Base-by-base conservation (phyloP, 1,140 invertebrate genomes). In the Bombus vancouverensis region DNA sequence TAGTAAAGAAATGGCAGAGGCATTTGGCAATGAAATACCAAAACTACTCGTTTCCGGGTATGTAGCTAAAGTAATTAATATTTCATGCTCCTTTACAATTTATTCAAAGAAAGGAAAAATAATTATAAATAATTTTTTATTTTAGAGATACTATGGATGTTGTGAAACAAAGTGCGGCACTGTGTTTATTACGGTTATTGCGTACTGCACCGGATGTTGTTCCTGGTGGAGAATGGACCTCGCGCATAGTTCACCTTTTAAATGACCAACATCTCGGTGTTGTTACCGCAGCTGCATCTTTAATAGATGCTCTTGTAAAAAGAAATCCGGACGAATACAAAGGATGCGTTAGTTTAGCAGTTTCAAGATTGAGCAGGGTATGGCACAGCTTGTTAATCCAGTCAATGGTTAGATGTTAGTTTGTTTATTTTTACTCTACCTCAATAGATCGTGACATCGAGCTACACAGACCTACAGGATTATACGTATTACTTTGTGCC, bases 401-500 rank as follows among this genome's bases (percentile, higher is more conserved):
- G 18, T 18, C 22, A 2, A 34, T 9, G 28, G 15, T 47, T 15
- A 10, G 53, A 59, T 42, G 53, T 59, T 74, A 70, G 25, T 44
- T 73, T 25, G 57, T 57, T 81, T 34, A 87, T 34, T 22, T 74
- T 82, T 81, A 18, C 25, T 81, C 53, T 77, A 53, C 44, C 18
- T 62, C 22, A 8, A 10, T 66, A 98, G 97, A 99, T 99, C 96
- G 99, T 99, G 1, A 99, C 99, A 85, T 98, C 99, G 73, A 99
- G 98, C 93, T 99, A 99, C 93, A 99, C 99, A 91, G 99, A 99
- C 96, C 96, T 99, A 78, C 99, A 99, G 96, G 99, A 99, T 95
- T 99, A 99, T 94, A 99, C 99, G 0, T 99, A 99, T 95, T 99
- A 99, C 93, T 99, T 99, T 97, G 99, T 99, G 62, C 99, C 99